Conservation (phyloP, 2,888 invertebrate species). For the Odontothrips loti region DNA sequence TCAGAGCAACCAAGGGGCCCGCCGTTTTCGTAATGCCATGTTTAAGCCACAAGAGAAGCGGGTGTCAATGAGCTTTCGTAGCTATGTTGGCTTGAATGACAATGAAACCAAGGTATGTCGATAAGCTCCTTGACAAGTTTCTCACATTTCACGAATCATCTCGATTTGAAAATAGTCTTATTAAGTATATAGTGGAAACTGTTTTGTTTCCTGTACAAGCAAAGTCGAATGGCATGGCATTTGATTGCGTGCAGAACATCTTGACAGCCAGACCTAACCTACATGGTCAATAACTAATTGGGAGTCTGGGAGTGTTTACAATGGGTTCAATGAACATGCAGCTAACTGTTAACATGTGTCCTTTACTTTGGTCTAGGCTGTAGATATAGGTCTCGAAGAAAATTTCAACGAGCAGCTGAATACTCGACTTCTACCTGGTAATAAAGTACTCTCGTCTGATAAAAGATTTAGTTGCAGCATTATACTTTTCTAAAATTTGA, state of each 20-base stretch:
- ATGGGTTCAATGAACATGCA: background rate
- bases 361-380: background rate
- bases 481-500: background rate
- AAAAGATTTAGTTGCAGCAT: background rate
- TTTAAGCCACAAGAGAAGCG: background rate
- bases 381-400: background rate
- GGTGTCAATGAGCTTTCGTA: slow-evolving; percentile 4
- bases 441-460: background rate
- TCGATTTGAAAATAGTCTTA: background rate
- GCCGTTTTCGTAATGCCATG: background rate
- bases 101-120: background rate
- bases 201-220: background rate
- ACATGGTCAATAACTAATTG: background rate
- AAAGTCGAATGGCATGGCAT: background rate
- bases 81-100: slow-evolving; percentile 4
- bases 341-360: background rate
- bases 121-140: no score
- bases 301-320: background rate
- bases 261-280: background rate
- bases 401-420: background rate
- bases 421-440: background rate
- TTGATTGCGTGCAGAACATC: background rate
- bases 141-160: background rate
- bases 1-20: no score
- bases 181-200: background rate